phyloP scores from a whole-genome alignment of 1,140 invertebrate species.

The Drosophila sturtevanti region DNA sequence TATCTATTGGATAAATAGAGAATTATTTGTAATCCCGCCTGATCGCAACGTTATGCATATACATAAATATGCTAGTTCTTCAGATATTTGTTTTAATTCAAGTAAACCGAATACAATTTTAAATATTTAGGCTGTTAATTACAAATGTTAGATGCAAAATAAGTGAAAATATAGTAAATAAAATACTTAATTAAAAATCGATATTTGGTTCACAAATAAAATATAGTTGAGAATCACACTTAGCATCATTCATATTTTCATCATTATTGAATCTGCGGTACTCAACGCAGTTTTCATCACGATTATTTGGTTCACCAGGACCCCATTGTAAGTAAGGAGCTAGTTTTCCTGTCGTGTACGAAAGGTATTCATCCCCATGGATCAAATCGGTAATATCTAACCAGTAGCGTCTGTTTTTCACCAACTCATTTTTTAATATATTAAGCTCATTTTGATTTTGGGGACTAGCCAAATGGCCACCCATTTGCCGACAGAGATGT shows the following conservation, averaged over 20 bases:
- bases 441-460: constrained; percentile 1
- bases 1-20: too few relatives aligned
- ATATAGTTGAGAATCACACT: background rate
- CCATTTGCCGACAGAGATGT: constrained; percentile 19
- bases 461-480: constrained; percentile 16
- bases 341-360: background rate
- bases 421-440: background rate
- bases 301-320: background rate
- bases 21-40: too few relatives aligned
- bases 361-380: background rate
- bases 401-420: constrained; percentile 2
- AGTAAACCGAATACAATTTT: too few relatives aligned
- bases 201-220: background rate
- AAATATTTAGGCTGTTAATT: too few relatives aligned
- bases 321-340: background rate
- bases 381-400: background rate
- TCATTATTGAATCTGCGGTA: background rate
- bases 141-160: too few relatives aligned
- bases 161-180: too few relatives aligned
- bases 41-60: too few relatives aligned
- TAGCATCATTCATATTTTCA: background rate
- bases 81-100: too few relatives aligned
- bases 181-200: too few relatives aligned
- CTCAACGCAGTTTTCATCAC: background rate
- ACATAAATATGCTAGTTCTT: too few relatives aligned